Conservation (phyloP, 92 coral and sea anemone species). For the Heliopora coerulea region DNA sequence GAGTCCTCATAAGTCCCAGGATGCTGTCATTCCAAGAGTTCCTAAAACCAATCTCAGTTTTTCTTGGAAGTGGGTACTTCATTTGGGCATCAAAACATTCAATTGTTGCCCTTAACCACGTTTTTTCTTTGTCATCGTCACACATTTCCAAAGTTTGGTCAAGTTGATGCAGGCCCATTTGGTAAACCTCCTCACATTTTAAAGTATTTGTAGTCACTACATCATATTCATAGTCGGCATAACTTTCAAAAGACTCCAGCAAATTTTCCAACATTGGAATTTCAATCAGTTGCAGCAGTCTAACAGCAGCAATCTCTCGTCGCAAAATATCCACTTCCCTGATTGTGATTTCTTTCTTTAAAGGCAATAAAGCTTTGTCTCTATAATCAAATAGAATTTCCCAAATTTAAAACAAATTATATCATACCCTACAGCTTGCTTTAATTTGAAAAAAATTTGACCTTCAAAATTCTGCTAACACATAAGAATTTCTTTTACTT, state of each 20-base stretch:
- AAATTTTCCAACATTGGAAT: conserved; percentile 73
- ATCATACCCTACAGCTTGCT: no score
- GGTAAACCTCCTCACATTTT: conserved; percentile 34
- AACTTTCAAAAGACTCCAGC: conserved; percentile 49
- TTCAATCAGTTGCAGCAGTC: conserved; percentile 73
- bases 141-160: conserved; percentile 30
- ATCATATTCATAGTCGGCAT: conserved; percentile 37
- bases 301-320: conserved; percentile 55
- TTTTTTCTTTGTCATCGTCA: conserved; percentile 33
- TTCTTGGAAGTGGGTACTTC: conserved; percentile 66
- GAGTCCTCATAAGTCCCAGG: conserved; percentile 65
- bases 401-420: not conserved
- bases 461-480: no score
- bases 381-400: conserved; percentile 1
- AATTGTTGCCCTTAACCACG: conserved; percentile 70
- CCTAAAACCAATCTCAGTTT: conserved; percentile 60
- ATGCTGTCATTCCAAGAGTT: conserved; percentile 64
- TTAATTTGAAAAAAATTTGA: no score
- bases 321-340: conserved; percentile 38
- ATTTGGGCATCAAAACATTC: conserved; percentile 73
- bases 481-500: no score
- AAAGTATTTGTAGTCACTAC: conserved; percentile 5
- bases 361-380: conserved; percentile 28
- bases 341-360: conserved; percentile 27
- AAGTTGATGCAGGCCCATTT: conserved; percentile 23